Evolutionary conservation across 2,888 invertebrate genomes (phyloP).

Genomic region (Ennomos erosarius): DNA sequence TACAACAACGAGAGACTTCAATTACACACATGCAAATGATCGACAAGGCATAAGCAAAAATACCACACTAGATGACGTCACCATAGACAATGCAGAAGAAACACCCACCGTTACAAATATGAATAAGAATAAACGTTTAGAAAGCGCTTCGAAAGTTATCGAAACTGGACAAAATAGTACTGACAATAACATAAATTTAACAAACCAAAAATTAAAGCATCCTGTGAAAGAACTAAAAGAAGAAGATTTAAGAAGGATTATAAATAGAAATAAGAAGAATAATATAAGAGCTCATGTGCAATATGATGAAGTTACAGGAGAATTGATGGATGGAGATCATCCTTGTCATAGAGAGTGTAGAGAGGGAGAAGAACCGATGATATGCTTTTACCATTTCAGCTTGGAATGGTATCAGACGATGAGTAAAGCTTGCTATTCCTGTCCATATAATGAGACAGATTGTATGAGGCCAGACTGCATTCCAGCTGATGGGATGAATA

Average conservation of each 20-base stretch:
- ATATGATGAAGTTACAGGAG: conserved; percentile 78
- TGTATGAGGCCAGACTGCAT: conserved; percentile 93
- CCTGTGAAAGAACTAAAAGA: conserved; percentile 48
- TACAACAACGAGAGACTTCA: conserved; percentile 43
- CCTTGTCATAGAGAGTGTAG: conserved; percentile 89
- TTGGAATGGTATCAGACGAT: conserved; percentile 94
- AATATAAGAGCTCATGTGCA: conserved; percentile 66
- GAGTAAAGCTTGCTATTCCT: conserved; percentile 95
- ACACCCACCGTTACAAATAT: conserved; percentile 44
- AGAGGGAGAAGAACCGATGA: conserved; percentile 86
- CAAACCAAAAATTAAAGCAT: conserved; percentile 51
- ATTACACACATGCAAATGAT: conserved; percentile 31
- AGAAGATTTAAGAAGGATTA: conserved; percentile 45
- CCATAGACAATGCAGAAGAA: conserved; percentile 30
- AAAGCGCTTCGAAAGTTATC: conserved; percentile 75
- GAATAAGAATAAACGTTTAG: conserved; percentile 53
- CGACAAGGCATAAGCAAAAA: conserved; percentile 40
- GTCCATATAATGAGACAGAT: conserved; percentile 90
- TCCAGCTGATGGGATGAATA: conserved; percentile 91
- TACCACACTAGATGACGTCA: conserved; percentile 45
- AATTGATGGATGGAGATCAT: conserved; percentile 71
- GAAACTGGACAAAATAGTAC: conserved; percentile 55
- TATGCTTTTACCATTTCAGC: conserved; percentile 90
- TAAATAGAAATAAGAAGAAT: conserved; percentile 55
- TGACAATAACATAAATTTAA: conserved; percentile 55